These are phyloP conservation scores for Cetonia aurata DNA, from an alignment of 2,888 invertebrate genomes.

Conservation along the genomic window DNA sequence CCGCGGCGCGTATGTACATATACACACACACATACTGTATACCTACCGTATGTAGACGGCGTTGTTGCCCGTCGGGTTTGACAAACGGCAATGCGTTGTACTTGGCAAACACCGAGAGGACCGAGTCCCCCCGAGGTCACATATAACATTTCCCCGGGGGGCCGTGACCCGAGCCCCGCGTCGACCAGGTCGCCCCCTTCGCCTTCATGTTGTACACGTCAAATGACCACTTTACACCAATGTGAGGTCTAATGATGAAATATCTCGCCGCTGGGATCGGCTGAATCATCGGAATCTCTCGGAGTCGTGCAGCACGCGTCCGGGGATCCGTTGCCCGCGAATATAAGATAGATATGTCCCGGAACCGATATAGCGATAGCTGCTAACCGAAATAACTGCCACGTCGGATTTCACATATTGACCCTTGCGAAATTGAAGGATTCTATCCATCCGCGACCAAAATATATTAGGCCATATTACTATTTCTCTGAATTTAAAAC, in stretches of 20 bases:
- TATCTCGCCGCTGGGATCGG: conserved; percentile 67
- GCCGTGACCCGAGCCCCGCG: conserved; percentile 51
- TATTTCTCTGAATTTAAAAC: too few relatives aligned
- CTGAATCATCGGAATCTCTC: conserved; percentile 67
- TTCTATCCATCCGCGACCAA: neutral
- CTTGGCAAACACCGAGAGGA: conserved; percentile 55
- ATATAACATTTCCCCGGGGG: conserved; percentile 63
- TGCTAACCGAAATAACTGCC: conserved; percentile 17
- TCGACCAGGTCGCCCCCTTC: conserved; percentile 46
- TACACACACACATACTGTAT: too few relatives aligned
- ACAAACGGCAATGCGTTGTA: conserved; percentile 60
- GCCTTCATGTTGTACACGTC: conserved; percentile 64
- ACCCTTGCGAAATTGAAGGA: conserved; percentile 9
- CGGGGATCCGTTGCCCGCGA: neutral
- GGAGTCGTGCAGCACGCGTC: conserved; percentile 30
- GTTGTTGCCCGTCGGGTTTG: conserved; percentile 59
- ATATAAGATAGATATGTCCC: conserved; percentile 10
- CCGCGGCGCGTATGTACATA: conserved; percentile 45
- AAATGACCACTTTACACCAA: conserved; percentile 70
- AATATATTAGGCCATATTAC: too few relatives aligned
- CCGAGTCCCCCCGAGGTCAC: conserved; percentile 56
- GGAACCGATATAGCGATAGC: conserved; percentile 10
- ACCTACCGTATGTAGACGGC: conserved; percentile 49
- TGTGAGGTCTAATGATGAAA: conserved; percentile 69
- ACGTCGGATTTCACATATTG: conserved; percentile 12